These are phyloP conservation scores for Trachythela sp. DNA, from an alignment of 64 coral and sea anemone species.

Conservation along the genomic window DNA sequence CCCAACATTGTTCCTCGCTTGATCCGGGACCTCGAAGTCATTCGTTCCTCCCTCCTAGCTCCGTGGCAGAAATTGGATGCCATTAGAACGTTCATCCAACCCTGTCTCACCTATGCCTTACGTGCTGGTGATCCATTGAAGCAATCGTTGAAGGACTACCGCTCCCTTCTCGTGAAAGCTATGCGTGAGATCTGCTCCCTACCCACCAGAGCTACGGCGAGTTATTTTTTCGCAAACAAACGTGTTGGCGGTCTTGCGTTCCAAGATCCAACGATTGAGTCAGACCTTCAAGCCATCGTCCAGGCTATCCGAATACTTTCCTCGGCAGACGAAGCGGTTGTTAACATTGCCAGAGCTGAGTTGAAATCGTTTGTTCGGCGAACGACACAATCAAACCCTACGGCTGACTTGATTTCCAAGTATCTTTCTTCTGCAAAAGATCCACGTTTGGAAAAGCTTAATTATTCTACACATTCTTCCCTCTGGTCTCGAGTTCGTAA, in stretches of 20 bases:
- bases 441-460: too few relatives aligned
- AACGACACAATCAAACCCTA: neutral
- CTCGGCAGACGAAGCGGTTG: neutral
- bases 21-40: neutral
- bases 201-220: neutral
- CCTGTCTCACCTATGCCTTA: neutral
- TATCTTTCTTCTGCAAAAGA: too few relatives aligned
- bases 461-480: too few relatives aligned
- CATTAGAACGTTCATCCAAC: neutral
- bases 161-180: neutral
- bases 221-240: neutral
- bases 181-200: neutral
- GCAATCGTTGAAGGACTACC: neutral
- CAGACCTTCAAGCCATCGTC: neutral
- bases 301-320: neutral
- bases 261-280: neutral
- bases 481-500: neutral
- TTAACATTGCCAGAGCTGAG: neutral
- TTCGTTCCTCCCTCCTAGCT: neutral
- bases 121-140: neutral
- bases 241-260: neutral
- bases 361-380: neutral
- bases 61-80: conserved; percentile 11
- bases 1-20: neutral
- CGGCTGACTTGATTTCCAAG: too few relatives aligned